A percentile compares a stretch with the other conserved stretches of the same genome.
Evolutionary conservation across 2,888 invertebrate genomes (phyloP).

Genomic region (Caenorhabditis imperialis): DNA sequence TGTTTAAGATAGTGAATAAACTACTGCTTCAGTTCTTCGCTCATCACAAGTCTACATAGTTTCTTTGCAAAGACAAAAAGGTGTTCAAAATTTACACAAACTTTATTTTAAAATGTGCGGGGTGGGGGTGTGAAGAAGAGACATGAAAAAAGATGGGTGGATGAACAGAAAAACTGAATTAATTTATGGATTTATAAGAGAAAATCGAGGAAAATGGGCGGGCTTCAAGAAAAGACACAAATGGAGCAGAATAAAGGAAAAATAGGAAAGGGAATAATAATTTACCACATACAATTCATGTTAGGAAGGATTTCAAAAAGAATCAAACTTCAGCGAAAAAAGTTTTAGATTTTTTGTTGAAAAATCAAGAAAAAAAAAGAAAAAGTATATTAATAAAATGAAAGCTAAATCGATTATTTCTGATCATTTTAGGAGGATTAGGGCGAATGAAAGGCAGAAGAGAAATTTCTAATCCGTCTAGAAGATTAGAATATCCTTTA

Average conservation of each 20-base stretch:
- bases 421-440: slow-evolving; percentile 24
- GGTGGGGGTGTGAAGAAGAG: slow-evolving; percentile 20
- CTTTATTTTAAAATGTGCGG: slow-evolving; percentile 45
- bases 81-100: slow-evolving; percentile 45
- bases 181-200: slow-evolving; percentile 1
- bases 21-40: no score
- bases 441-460: slow-evolving; percentile 14
- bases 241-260: neutral
- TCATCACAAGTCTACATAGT: no score
- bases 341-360: no score
- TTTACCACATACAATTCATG: slow-evolving; percentile 57
- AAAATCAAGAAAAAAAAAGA: no score
- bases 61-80: no score
- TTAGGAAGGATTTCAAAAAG: slow-evolving; percentile 14
- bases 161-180: slow-evolving; percentile 4
- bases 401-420: no score
- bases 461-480: no score
- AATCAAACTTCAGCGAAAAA: no score
- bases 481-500: no score
- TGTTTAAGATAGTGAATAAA: no score
- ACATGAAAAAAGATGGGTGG: neutral
- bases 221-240: neutral
- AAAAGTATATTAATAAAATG: no score
- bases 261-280: slow-evolving; percentile 31
- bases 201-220: neutral